These are phyloP conservation scores for Oedothorax gibbosus DNA, from an alignment of 1,140 invertebrate genomes.

Conservation along the genomic window DNA sequence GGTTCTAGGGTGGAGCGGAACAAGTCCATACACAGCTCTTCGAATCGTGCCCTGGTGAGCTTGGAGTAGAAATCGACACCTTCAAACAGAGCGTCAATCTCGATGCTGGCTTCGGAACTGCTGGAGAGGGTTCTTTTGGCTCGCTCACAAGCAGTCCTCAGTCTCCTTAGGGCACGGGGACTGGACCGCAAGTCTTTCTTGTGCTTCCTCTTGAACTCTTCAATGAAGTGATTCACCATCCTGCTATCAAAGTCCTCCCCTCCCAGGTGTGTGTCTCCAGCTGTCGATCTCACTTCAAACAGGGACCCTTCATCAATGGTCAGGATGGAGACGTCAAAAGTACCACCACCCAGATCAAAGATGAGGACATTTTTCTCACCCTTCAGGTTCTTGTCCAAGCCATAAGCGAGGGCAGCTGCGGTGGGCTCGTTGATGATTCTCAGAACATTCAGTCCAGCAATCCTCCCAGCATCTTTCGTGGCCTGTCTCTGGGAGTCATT, in stretches of 20 bases:
- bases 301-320: conserved; percentile 83
- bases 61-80: conserved; percentile 74
- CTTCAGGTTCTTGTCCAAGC: conserved; percentile 69
- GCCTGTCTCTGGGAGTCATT: conserved; percentile 82
- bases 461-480: conserved; percentile 80
- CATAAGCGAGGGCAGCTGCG: conserved; percentile 71
- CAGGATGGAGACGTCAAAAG: conserved; percentile 86
- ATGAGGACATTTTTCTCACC: conserved; percentile 70
- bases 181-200: conserved; percentile 65
- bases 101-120: conserved; percentile 71
- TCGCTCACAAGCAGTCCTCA: conserved; percentile 78
- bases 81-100: conserved; percentile 81
- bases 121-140: conserved; percentile 71
- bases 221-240: conserved; percentile 66
- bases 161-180: conserved; percentile 66
- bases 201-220: conserved; percentile 67
- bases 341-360: conserved; percentile 73
- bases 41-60: conserved; percentile 71
- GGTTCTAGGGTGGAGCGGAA: conserved; percentile 66
- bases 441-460: conserved; percentile 92
- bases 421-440: conserved; percentile 81
- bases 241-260: conserved; percentile 66
- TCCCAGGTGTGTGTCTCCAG: conserved; percentile 68
- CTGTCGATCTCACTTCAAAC: conserved; percentile 81
- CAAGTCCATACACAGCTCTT: conserved; percentile 67